Base-by-base conservation (phyloP, 2,888 invertebrate genomes). In the Cantharis rustica region DNA sequence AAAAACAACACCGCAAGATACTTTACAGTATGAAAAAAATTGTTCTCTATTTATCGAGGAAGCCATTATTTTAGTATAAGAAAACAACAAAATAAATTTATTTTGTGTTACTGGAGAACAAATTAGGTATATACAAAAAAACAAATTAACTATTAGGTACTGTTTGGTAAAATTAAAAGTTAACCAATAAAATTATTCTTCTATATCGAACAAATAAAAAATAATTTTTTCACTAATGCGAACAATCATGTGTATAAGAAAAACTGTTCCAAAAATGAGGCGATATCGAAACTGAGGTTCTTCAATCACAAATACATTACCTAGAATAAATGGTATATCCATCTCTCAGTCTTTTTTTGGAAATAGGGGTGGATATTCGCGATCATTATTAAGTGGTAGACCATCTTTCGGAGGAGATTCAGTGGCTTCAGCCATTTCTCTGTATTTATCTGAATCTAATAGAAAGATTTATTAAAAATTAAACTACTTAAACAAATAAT, bases 281-380 rank as follows among this genome's bases (percentile, higher is more conserved):
- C 84, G 85, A 73, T 85, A 84, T 68, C 82, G 80, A 31, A 75
- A 77, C 68, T 80, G 79, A 70, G 62, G 80, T 73, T 76, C 78
- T 64, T 80, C 75, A 62, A 74, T 76, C 62, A 76, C 75, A 71
- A 79, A 76, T 72, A 75, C 76, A 75, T 81, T 79, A 76, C 79
- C 78, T 78, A 79, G 61, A 71, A 78, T 70, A 77, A 80, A 78
- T 72, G 80, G 76, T 72, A 71, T 68, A 23, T 79, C 80, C 76
- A 73, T 82, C 84, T 77, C 84, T 89, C 89, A 90, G 85, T 91
- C 91, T 79, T 89, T 89, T 82, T 89, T 89, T 84, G 92, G 92
- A 74, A 91, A 92, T 85, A 95, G 93, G 80, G 96, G 95, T 82
- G 96, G 96, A 89, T 95, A 96, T 90, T 96, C 95, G 81, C 91